These are phyloP conservation scores for Nannoperca australis DNA, from an alignment of 2,797 vertebrate species.

Conservation along the genomic window DNA sequence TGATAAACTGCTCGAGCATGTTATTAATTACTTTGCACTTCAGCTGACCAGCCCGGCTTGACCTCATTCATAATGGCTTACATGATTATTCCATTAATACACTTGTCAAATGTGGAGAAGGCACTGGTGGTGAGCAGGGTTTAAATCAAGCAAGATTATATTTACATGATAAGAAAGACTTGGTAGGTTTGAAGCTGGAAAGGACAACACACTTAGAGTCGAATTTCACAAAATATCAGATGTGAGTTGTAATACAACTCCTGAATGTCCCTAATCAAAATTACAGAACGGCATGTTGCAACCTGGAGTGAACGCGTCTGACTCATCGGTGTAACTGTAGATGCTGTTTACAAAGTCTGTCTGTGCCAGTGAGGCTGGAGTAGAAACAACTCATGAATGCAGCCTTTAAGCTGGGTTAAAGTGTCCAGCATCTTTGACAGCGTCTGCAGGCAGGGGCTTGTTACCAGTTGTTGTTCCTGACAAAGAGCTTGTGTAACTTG, in stretches of 20 bases:
- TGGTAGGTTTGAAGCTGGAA: background rate
- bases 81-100: conserved; percentile 62
- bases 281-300: conserved; percentile 66
- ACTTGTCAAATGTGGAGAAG: conserved; percentile 43
- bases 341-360: conserved; percentile 72
- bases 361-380: conserved; percentile 36
- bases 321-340: conserved; percentile 75
- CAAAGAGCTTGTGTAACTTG: conserved; percentile 63
- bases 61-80: conserved; percentile 57
- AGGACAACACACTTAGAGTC: background rate
- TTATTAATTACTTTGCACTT: conserved; percentile 64
- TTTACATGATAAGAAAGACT: conserved; percentile 16
- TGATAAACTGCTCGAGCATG: conserved; percentile 45
- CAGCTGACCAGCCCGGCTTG: conserved; percentile 37
- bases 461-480: conserved; percentile 48
- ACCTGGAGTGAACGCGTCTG: conserved; percentile 63
- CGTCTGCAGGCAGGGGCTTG: conserved; percentile 71
- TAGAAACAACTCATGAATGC: conserved; percentile 48
- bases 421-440: conserved; percentile 43
- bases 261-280: conserved; percentile 60
- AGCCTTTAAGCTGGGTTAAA: conserved; percentile 44
- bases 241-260: conserved; percentile 49
- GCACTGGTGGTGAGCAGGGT: background rate
- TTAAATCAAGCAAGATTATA: conserved; percentile 28
- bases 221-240: conserved; percentile 39